These are phyloP conservation scores for Caenorhabditis elegans DNA, from an alignment of 1,140 invertebrate genomes.

Conservation along the genomic window WBcel235 BX284604.4:10461501-10462000, in stretches of 20 bases:
- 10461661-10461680: background rate
- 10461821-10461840: background rate
- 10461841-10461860: background rate
- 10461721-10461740: constrained; percentile 54
- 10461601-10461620: no score
- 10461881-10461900: background rate
- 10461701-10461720: constrained; percentile 52
- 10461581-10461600: no score
- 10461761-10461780: background rate
- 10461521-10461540: no score
- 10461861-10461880: background rate
- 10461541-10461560: background rate
- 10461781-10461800: background rate
- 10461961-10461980: constrained; percentile 28
- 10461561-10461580: no score
- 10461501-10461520: no score
- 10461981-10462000: background rate
- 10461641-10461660: background rate
- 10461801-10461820: background rate
- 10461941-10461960: background rate
- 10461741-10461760: constrained; percentile 45
- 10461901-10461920: background rate
- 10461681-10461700: constrained; percentile 10
- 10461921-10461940: constrained; percentile 43
- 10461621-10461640: constrained; percentile 33